These are phyloP conservation scores for Pipa parva DNA, from an alignment of 2,113 vertebrate species.

Conservation along the genomic window DNA sequence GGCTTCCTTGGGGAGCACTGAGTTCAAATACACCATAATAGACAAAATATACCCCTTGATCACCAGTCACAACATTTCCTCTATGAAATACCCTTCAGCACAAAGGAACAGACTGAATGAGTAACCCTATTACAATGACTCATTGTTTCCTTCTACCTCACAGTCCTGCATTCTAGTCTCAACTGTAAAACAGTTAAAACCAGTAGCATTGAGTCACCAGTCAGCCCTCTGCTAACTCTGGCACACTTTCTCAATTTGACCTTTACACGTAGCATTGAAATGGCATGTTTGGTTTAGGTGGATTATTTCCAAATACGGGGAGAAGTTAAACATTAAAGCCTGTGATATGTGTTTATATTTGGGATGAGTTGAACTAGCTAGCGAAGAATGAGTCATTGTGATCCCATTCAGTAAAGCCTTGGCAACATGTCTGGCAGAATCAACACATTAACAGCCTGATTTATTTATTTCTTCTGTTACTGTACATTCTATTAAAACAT, in stretches of 20 bases:
- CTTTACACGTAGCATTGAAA: conserved; percentile 16
- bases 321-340: conserved; percentile 23
- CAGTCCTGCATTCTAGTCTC: not conserved
- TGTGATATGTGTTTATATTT: conserved; percentile 24
- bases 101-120: not conserved
- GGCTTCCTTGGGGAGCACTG: no score
- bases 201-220: conserved; percentile 16
- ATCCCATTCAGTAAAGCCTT: conserved; percentile 4
- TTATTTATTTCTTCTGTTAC: not conserved
- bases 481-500: not conserved
- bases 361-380: conserved; percentile 12
- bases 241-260: conserved; percentile 26
- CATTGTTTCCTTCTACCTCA: conserved; percentile 23
- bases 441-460: not conserved
- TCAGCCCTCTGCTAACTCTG: conserved; percentile 26
- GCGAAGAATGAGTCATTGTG: conserved; percentile 17
- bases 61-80: no score
- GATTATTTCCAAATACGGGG: conserved; percentile 40
- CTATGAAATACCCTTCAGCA: not conserved
- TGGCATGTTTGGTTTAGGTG: conserved; percentile 27
- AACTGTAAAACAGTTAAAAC: conserved; percentile 24
- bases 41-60: no score
- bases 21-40: no score
- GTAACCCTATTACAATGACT: conserved; percentile 5
- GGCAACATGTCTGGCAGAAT: not conserved